Base-by-base conservation (phyloP, 2,888 invertebrate species). In the Dione juno region DNA sequence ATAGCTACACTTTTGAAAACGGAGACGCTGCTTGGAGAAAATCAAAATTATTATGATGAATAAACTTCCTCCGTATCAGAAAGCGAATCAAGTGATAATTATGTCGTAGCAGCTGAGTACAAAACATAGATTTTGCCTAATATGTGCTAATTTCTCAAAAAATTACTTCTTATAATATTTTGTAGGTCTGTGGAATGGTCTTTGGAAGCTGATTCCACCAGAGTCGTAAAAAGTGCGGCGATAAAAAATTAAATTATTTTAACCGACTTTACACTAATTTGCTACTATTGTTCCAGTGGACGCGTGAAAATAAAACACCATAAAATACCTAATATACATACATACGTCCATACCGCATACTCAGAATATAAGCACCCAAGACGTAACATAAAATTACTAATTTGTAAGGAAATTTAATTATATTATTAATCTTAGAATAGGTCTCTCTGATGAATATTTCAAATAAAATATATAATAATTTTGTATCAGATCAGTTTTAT, bases 231-330 rank as follows among this genome's bases (percentile, higher is more conserved):
- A n/a, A 16, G 5, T 11, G 1, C 37, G 37, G 13, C 37, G 16
- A 40, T 10, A 57, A 40, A 57, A 35, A 37, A 57, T 57, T 57
- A 57, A 57, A 57, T 57, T 57, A 57, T 37, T 57, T 6, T 16
- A 16, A 16, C 57, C 16, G 16, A 37, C 16, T 68, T 66, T 54
- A 53, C 28, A 52, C 59, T 66, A 66, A 71, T 71, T 71, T 61
- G 64, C 59, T 8, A 10, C 21, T 37, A 58, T 57, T 57, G 57
- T 57, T 57, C 57, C 37, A 57, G 37, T 57, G 37, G 16, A 16
- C 16, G 37, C 6, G 11, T 6, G 3, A 16, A 57, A 37, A 40
- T 57, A 40, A 57, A 57, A 57, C 54, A 54, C 37, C 16, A 37
- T 40, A 57, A 57, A 57, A 16, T 37, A 7, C 6, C 37, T 11